Evolutionary conservation across 2,113 vertebrate species (phyloP), one percentile per base, ranked within the genome.

Genomic region (Phoenicopterus ruber): DNA sequence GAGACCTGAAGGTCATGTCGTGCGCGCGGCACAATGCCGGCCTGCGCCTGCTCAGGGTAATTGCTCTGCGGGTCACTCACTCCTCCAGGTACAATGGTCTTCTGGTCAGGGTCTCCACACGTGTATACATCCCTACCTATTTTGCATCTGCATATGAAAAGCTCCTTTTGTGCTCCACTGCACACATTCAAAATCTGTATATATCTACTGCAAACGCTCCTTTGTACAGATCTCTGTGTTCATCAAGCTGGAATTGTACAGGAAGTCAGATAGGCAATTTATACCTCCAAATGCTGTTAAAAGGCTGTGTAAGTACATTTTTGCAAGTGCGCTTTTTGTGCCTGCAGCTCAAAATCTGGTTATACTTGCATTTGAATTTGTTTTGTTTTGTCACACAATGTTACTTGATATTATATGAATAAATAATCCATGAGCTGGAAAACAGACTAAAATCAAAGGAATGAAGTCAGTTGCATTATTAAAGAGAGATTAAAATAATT

Each of bases 351-450:
- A 90, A 76, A 87, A 92, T 76, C 49, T 81, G 84, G 52, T 90
- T 92, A 67, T 47, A 55, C 40, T 92, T 87, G 29, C 46, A 90
- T 77, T 65, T 92, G 32, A 81, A 91, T 92, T 93, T 95, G 80
- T 93, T 96, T 94, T 94, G 61, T 40, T 94, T 91, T 93, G 74
- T 91, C 88, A 80, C 44, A 74, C 16, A 42, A 0, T 59, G 52
- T 81, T 90, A 67, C 65, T 90, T 90, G 58, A 67, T 79, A 91
- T 86, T 90, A 44, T 38, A 81, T 46, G 76, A 78, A 93, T 96
- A 96, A 95, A 94, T 93, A 95, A 96, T 83, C 82, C 73, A 42
- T 93, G 63, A 94, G 69, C 40, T 83, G 57, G 70, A 86, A 94
- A 93, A 65, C 52, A 85, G 34, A 67, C 22, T 71, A 58, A 96